Evolutionary conservation across 2,888 invertebrate species (phyloP), one percentile per base, ranked within the genome.

Genomic region (Caenorhabditis sp.): DNA sequence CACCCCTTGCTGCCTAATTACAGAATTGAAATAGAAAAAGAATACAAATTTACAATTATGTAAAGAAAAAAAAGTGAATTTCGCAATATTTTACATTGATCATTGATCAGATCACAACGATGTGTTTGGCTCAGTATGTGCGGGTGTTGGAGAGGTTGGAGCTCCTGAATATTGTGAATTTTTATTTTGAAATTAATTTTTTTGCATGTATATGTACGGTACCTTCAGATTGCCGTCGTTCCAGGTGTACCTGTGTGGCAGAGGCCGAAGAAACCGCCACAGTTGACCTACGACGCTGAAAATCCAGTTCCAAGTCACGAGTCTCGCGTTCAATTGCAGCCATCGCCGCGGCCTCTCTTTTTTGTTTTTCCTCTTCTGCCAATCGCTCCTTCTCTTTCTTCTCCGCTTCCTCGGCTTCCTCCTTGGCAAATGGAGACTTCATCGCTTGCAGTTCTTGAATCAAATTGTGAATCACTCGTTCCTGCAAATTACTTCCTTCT

Each of bases 391-490:
- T 56, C 37, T 79, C 60, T 11, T 44, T 15, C 28, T 22, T 50
- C 18, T 71, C 61, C 0, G 55, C 60, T 35, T 71, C 70, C 22
- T 72, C 67, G 11, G 70, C 70, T 9, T 80, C 61, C 56, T 64
- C 69, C 50, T 79, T 62, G 22, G 85, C 85, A 26, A 87, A 84
- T 8, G 90, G 90, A 51, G 87, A 87, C 18, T 74, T 71, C 90
- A 90, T 90, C 37, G 80, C 80, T 20, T 79, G 64, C 2, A 90
- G 79, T 24, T 89, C 88, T 20, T 83, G 78, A 60, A 90, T 88
- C 37, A 90, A 64, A 22, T 85, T 80, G 22, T 85, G 87, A 8
- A 90, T 71, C 2, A 74, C 64, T 11, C 86, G 82, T 44, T 88
- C 88, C 87, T 87, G 67, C 11, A 83, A 84, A 28, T n/a, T 9